Base-by-base conservation (phyloP, 2,113 vertebrate species). In the Mixornis gularis region DNA sequence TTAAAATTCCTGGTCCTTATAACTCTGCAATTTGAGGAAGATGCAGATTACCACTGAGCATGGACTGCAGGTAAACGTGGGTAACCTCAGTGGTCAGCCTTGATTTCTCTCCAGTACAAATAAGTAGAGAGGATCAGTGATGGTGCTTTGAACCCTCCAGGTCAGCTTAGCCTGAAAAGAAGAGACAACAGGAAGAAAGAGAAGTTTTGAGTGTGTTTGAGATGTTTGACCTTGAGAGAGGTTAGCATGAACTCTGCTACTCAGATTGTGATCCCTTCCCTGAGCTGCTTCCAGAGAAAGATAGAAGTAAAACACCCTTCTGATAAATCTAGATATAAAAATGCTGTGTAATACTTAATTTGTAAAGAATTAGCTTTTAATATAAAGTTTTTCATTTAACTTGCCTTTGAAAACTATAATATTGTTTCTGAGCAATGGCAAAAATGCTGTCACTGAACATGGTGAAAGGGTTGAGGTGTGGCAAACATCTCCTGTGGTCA, bases 181-280 rank as follows among this genome's bases (percentile, higher is more conserved):
- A 12, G 10, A 73, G 12, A 44, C 17, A 65, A 62, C 3, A 68
- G 15, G 15, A 79, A 84, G 19, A 78, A 79, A 78, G 9, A 49
- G 18, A 68, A 72, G 3, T n/a, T 26, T 20, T 26, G 12, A 65
- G 5, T 46, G 15, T 79, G 17, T 24, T 90, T 58, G 40, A 56
- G 7, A 3, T 64, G 3, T 63, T 72, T 64, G 21, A 46, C 36
- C n/a, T 66, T 41, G 17, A 77, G 12, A 72, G 26, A 46, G 12
- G 24, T 36, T 0, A 0, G 8, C 9, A 46, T 32, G 30, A 66
- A 70, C 13, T 20, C 11, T 72, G 4, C 3, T 30, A 10, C 2
- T 65, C 13, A 43, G 41, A 53, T 48, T 52, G 7, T 12, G 4
- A 5, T 46, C 43, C 13, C 1, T 70, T 70, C 13, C 32, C 34